These are phyloP conservation scores for Oophaga pumilio DNA, from an alignment of 2,113 vertebrate genomes.

Conservation along the genomic window DNA sequence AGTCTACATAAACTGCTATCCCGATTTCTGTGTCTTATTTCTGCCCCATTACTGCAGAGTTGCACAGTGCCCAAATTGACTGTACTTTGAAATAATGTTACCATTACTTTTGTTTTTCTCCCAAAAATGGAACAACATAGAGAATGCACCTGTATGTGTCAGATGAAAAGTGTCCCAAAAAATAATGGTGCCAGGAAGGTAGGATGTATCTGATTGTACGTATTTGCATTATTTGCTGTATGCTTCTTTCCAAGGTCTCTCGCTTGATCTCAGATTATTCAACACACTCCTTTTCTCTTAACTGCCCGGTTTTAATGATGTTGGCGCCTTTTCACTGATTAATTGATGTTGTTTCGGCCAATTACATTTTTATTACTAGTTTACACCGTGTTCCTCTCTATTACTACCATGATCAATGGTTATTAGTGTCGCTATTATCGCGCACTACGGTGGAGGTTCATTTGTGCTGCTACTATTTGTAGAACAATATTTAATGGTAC, in stretches of 20 bases:
- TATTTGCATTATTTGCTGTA: no score
- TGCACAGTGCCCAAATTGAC: no score
- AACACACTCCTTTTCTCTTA: neutral
- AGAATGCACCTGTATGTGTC: no score
- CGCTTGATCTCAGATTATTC: neutral
- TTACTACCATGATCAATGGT: conserved; percentile 34
- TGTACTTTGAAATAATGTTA: no score
- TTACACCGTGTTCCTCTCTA: conserved; percentile 7
- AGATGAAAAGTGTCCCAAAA: no score
- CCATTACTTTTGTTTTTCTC: no score
- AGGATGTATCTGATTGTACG: no score
- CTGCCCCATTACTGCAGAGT: no score
- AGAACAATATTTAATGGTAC: neutral
- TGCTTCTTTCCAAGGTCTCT: neutral
- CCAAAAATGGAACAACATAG: no score
- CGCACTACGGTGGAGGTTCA: neutral
- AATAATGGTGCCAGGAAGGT: no score
- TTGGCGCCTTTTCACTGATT: neutral
- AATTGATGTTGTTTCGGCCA: conserved; percentile 42
- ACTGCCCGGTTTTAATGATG: conserved; percentile 28
- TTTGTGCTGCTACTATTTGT: neutral
- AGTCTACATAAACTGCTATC: no score
- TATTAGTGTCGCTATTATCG: conserved; percentile 26
- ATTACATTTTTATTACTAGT: conserved; percentile 34
- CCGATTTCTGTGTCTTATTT: no score